These are phyloP conservation scores for Poecile atricapillus DNA, from an alignment of 2,113 vertebrate genomes.

Conservation along the genomic window DNA sequence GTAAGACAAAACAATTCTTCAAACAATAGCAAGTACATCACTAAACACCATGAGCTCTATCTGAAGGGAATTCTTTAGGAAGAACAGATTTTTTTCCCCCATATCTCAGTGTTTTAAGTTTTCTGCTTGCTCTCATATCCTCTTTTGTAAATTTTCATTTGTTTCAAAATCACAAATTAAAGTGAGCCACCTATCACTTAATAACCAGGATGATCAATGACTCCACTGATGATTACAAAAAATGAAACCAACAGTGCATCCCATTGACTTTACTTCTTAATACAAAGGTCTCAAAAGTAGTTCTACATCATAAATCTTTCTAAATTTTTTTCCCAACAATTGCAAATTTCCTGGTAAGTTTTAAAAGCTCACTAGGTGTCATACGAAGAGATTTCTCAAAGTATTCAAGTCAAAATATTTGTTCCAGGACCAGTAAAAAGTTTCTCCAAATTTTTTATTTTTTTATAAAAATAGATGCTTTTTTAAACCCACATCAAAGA, in stretches of 20 bases:
- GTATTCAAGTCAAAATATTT: constrained; percentile 99
- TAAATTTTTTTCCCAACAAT: constrained; percentile 82
- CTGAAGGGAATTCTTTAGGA: constrained; percentile 93
- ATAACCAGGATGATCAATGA: constrained; percentile 81
- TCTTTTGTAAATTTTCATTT: constrained; percentile 75
- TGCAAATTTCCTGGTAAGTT: constrained; percentile 97
- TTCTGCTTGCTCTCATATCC: constrained; percentile 80
- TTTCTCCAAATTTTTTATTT: constrained; percentile 93
- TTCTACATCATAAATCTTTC: constrained; percentile 89
- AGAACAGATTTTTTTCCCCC: constrained; percentile 91
- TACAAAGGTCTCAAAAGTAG: constrained; percentile 93
- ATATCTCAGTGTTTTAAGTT: constrained; percentile 78
- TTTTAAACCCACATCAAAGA: constrained; percentile 99
- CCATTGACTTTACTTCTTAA: constrained; percentile 83
- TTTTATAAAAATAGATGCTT: constrained; percentile 99
- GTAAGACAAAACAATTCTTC: constrained; percentile 90
- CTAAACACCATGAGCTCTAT: constrained; percentile 92
- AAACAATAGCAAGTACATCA: constrained; percentile 93
- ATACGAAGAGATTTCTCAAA: constrained; percentile 99
- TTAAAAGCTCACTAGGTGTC: constrained; percentile 99
- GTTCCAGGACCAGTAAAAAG: constrained; percentile 99
- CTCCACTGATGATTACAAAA: constrained; percentile 87
- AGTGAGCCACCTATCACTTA: constrained; percentile 80
- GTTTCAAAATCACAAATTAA: constrained; percentile 85
- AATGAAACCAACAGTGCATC: constrained; percentile 88